phyloP scores from a whole-genome alignment of 2,888 invertebrate genomes.

The Xylophagus ater region DNA sequence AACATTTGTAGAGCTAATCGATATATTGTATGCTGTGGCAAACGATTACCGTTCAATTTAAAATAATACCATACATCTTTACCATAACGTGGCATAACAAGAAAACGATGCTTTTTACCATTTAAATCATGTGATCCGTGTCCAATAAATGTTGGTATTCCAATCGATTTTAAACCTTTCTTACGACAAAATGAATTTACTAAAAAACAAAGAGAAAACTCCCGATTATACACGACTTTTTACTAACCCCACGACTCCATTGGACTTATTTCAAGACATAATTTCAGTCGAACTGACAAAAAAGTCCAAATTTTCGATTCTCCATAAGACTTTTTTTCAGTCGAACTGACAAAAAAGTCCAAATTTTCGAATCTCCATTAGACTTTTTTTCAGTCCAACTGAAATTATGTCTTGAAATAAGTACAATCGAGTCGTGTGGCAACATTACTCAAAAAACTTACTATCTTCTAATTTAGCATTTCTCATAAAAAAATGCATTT shows the following conservation, averaged over 20 bases:
- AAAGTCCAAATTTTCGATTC: too few relatives aligned
- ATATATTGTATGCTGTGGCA: slow-evolving; percentile 65
- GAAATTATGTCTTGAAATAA: too few relatives aligned
- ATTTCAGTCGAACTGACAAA: too few relatives aligned
- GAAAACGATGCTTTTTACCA: slow-evolving; percentile 71
- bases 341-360: too few relatives aligned
- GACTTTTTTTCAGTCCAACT: too few relatives aligned
- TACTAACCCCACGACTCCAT: too few relatives aligned
- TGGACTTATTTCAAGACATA: too few relatives aligned
- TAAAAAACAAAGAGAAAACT: slow-evolving; percentile 36
- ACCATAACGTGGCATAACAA: slow-evolving; percentile 82
- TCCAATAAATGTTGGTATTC: slow-evolving; percentile 75
- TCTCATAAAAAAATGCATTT: slow-evolving; percentile 80
- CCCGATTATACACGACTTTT: too few relatives aligned
- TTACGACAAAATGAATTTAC: slow-evolving; percentile 58
- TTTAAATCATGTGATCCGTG: slow-evolving; percentile 70
- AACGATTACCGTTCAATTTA: slow-evolving; percentile 49
- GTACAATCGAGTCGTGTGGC: too few relatives aligned
- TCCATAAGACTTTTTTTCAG: too few relatives aligned
- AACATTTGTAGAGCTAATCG: slow-evolving; percentile 76
- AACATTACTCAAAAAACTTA: slow-evolving; percentile 38
- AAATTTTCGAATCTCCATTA: too few relatives aligned
- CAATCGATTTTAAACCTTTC: slow-evolving; percentile 58
- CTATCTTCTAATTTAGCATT: slow-evolving; percentile 60
- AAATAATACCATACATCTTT: slow-evolving; percentile 74